Percentiles rank a stretch among this genome's conserved stretches.
These are phyloP conservation scores for Marisa cornuarietis DNA, from an alignment of 1,140 invertebrate species.

Conservation along the genomic window DNA sequence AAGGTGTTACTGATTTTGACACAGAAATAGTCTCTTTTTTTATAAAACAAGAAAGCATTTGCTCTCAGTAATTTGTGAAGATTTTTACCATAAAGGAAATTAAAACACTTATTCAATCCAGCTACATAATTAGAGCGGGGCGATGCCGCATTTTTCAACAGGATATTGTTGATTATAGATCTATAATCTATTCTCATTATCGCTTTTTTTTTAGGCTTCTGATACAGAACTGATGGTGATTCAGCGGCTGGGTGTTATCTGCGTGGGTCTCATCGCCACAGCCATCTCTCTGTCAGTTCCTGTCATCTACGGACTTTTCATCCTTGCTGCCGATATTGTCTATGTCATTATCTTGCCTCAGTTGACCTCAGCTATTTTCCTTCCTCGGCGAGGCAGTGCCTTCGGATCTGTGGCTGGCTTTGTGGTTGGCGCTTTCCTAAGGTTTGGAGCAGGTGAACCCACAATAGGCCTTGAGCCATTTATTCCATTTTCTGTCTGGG, in stretches of 20 bases:
- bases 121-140: neutral
- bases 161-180: neutral
- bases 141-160: neutral
- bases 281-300: slow-evolving; percentile 52
- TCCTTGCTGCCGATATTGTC: slow-evolving; percentile 61
- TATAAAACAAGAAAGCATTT: neutral
- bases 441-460: slow-evolving; percentile 59
- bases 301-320: slow-evolving; percentile 59
- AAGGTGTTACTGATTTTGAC: neutral
- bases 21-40: neutral
- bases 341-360: slow-evolving; percentile 62
- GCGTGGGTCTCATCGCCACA: slow-evolving; percentile 50
- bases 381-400: slow-evolving; percentile 41
- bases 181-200: neutral
- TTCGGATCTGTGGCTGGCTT: slow-evolving; percentile 54
- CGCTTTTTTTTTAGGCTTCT: slow-evolving; percentile 45
- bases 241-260: slow-evolving; percentile 48
- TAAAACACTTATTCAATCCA: neutral
- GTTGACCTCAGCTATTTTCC: slow-evolving; percentile 53
- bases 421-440: slow-evolving; percentile 41
- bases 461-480: slow-evolving; percentile 43
- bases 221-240: slow-evolving; percentile 49
- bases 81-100: too few species aligned
- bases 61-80: too few species aligned
- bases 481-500: slow-evolving; percentile 55